Conservation (phyloP, 92 coral and sea anemone species). For the Phenganax stokvisi region DNA sequence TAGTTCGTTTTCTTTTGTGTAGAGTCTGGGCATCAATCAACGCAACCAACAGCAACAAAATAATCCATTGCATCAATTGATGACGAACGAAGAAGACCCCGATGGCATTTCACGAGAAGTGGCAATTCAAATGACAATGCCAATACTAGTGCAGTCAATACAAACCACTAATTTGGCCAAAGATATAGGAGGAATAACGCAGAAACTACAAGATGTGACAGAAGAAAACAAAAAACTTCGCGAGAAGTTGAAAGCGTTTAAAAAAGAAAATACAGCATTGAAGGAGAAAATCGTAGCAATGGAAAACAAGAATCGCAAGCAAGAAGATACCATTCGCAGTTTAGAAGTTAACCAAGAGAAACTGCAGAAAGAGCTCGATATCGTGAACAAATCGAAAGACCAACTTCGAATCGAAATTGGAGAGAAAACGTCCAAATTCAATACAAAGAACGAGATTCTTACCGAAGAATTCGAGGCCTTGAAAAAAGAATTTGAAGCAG, state of each 20-base stretch:
- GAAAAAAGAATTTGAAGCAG: conserved; percentile 37
- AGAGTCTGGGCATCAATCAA: background rate
- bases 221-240: conserved; percentile 20
- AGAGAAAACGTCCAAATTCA: conserved; percentile 45
- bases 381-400: conserved; percentile 26
- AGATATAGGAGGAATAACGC: conserved; percentile 7
- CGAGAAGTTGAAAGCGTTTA: background rate
- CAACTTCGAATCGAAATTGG: conserved; percentile 38
- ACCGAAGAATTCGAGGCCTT: conserved; percentile 65
- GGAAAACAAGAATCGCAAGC: conserved; percentile 1
- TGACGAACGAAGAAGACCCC: background rate
- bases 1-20: background rate
- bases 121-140: background rate
- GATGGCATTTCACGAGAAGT: background rate
- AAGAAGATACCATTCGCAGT: conserved; percentile 20
- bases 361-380: conserved; percentile 28
- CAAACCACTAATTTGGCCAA: background rate
- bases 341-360: conserved; percentile 15
- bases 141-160: no score
- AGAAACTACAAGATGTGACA: background rate
- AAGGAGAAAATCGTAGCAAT: background rate
- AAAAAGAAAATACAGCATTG: conserved; percentile 6
- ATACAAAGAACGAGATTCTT: conserved; percentile 62
- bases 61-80: background rate
- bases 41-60: background rate